Evolutionary conservation across 1,140 invertebrate genomes (phyloP).

Genomic region (Maconellicoccus hirsutus): DNA sequence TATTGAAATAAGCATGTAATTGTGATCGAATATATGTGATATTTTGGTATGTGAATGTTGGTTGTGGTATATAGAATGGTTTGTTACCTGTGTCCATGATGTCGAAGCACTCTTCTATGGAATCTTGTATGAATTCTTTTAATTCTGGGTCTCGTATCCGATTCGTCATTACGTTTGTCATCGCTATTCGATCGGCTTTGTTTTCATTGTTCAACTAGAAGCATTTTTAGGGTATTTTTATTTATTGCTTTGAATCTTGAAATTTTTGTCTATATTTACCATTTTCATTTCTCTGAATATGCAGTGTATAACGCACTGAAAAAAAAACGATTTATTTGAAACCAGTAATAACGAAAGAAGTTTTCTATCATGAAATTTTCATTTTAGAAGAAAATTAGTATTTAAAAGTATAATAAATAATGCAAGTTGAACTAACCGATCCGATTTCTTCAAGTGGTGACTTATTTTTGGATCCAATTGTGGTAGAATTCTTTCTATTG

Average conservation of each 20-base stretch:
- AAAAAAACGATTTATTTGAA: too few relatives aligned
- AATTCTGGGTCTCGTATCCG: conserved; percentile 29
- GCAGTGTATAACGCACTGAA: conserved; percentile 31
- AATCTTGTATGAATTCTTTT: conserved; percentile 30
- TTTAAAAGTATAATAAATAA: too few relatives aligned
- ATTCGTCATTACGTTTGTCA: conserved; percentile 28
- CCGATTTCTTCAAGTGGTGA: conserved; percentile 10
- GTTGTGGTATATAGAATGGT: not conserved
- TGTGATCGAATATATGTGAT: not conserved
- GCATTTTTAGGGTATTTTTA: conserved; percentile 1
- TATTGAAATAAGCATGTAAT: not conserved
- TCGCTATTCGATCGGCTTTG: conserved; percentile 27
- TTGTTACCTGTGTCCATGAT: conserved; percentile 28
- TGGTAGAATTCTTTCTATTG: conserved; percentile 7
- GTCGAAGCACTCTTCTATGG: conserved; percentile 31
- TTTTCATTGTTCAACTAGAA: conserved; percentile 28
- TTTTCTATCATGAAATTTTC: too few relatives aligned
- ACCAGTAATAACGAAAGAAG: too few relatives aligned
- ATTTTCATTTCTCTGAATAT: conserved; percentile 30
- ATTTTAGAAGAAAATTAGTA: not conserved
- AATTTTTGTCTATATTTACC: conserved; percentile 27
- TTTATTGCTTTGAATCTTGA: not conserved
- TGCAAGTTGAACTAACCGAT: too few relatives aligned
- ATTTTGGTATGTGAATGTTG: not conserved
- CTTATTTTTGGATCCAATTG: not conserved